phyloP scores from a whole-genome alignment of 2,113 vertebrate genomes.

The Hemiscyllium ocellatum region DNA sequence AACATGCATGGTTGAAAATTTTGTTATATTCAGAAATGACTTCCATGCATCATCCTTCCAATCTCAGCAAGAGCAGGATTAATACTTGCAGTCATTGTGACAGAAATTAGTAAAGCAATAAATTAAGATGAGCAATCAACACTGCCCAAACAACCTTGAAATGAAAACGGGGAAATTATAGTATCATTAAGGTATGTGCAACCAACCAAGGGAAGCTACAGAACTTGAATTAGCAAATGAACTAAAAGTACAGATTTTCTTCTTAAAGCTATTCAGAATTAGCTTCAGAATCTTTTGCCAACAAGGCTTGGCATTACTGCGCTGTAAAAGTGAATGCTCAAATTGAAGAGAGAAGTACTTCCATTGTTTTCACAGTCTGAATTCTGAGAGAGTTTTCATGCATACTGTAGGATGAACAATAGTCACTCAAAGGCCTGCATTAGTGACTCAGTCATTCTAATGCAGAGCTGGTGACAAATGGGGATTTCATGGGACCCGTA shows the following conservation, averaged over 20 bases:
- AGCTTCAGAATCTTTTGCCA: not conserved
- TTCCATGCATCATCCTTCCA: conserved; percentile 5
- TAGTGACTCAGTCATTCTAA: conserved; percentile 34
- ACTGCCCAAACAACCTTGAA: not conserved
- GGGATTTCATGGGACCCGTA: conserved; percentile 30
- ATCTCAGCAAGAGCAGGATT: not conserved
- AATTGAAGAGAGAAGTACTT: conserved; percentile 29
- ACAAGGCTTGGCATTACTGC: not conserved
- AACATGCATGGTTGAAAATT: not conserved
- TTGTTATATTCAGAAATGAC: not conserved
- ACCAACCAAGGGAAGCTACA: not conserved
- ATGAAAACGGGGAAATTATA: not conserved
- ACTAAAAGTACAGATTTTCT: not conserved
- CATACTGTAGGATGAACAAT: conserved; percentile 30
- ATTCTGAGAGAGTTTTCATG: conserved; percentile 32
- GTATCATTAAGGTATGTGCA: not conserved
- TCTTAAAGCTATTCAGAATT: not conserved
- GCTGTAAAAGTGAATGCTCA: conserved; percentile 16
- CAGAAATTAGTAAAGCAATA: conserved; percentile 11
- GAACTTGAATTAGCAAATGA: not conserved
- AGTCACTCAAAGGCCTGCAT: conserved; percentile 28
- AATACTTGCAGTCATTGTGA: not conserved
- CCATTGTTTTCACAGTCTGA: conserved; percentile 28
- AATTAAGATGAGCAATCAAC: conserved; percentile 22
- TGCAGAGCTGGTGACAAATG: conserved; percentile 33